Evolutionary conservation across 2,888 invertebrate genomes (phyloP).

Genomic region (Hermaeophaga mercurialis): DNA sequence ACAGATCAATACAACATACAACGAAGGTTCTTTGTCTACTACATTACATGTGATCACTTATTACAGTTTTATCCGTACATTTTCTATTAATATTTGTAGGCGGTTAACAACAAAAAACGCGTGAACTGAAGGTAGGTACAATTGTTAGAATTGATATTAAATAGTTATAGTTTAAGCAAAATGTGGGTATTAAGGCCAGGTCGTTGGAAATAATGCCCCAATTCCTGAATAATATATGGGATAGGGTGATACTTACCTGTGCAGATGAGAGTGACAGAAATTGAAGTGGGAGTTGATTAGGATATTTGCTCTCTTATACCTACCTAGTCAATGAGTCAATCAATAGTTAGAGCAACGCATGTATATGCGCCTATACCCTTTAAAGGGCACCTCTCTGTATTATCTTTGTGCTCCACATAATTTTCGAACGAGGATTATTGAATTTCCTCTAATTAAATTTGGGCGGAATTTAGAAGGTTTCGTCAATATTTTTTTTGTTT

Average conservation of each 20-base stretch:
- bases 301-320: constrained; percentile 44
- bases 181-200: too few relatives aligned
- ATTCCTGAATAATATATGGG: constrained; percentile 3
- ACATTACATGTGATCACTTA: neutral
- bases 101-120: too few relatives aligned
- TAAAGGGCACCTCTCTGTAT: constrained; percentile 32
- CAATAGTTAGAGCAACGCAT: constrained; percentile 46
- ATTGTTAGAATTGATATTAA: too few relatives aligned
- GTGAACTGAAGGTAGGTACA: too few relatives aligned
- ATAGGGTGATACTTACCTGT: constrained; percentile 28
- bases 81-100: too few relatives aligned
- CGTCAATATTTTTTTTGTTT: neutral
- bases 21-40: neutral
- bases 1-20: neutral
- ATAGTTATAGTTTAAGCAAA: too few relatives aligned
- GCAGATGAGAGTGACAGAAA: constrained; percentile 32
- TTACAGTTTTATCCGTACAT: too few relatives aligned
- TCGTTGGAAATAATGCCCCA: too few relatives aligned
- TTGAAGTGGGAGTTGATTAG: constrained; percentile 41
- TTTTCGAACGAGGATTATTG: constrained; percentile 8
- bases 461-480: constrained; percentile 8
- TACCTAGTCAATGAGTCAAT: constrained; percentile 47
- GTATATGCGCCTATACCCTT: constrained; percentile 43
- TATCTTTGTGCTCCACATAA: constrained; percentile 9
- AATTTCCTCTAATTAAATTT: constrained; percentile 17